Evolutionary conservation across 2,888 invertebrate species (phyloP), one percentile per base, ranked within the genome.

Genomic region (Drosophila setosimentum): DNA sequence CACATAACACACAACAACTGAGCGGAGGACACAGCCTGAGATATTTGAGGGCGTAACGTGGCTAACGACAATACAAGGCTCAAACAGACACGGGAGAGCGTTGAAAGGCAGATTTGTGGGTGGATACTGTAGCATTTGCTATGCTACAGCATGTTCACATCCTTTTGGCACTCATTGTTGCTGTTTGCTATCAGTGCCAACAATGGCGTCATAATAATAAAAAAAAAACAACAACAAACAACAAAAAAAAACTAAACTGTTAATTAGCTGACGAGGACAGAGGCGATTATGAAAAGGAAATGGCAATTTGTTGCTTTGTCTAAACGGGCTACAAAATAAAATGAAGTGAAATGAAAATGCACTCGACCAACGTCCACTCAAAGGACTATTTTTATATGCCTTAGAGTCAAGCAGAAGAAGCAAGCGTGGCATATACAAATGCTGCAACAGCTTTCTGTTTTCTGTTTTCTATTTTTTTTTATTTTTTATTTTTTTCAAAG

Each of bases 251-350:
- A n/a, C n/a, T n/a, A n/a, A 21, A 33, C 63, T 65, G 64, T 80
- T 78, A 78, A 78, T 78, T 80, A 78, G 77, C 67, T 71, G 71
- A 49, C 68, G 55, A 62, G 53, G 55, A 21, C 33, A 65, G 45
- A 24, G 45, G 42, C 66, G 70, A 61, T 77, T 66, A 76, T 80
- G 67, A 65, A 68, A 78, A 64, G 80, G 67, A 78, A 80, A 78
- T 68, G 71, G 71, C 81, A 78, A 78, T 78, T 78, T 78, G 78
- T 80, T 80, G 80, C 76, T 57, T 57, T 45, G 45, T 45, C 21
- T 21, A 7, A 45, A 21, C 13, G 21, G 45, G 35, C 54, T 7
- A 10, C 21, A 33, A 54, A 33, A 18, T 45, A 45, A 4, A 18
- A 33, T 13, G 33, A 33, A n/a, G 24, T 45, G 24, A 24, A 48